Evolutionary conservation across 2,888 invertebrate species (phyloP).

Genomic region (Chironomus tentans): DNA sequence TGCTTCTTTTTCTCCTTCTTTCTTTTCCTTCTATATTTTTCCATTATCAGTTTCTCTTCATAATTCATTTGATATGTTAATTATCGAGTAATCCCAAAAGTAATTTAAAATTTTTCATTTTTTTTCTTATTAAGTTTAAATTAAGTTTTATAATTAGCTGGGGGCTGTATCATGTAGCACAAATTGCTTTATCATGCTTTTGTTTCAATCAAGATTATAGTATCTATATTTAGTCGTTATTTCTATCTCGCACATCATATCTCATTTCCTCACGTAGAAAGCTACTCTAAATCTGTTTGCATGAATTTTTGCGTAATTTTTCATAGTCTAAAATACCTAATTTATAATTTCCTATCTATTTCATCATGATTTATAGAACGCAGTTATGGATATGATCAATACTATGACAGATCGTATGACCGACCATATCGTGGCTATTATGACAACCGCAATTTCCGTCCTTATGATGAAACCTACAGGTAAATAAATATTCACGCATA

Average conservation of each 20-base stretch:
- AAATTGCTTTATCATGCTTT: too few species aligned
- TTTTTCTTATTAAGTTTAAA: not conserved
- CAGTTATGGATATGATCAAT: conserved; percentile 27
- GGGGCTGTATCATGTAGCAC: not conserved
- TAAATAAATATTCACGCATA: conserved; percentile 30
- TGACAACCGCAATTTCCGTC: conserved; percentile 41
- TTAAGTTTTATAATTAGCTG: not conserved
- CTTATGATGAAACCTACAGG: conserved; percentile 43
- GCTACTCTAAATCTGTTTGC: not conserved
- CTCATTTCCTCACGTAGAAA: not conserved
- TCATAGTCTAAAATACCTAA: not conserved
- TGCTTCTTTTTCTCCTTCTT: not conserved
- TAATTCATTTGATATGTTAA: not conserved
- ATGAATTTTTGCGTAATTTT: not conserved
- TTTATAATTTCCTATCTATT: not conserved
- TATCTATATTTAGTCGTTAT: too few species aligned
- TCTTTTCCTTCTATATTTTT: not conserved
- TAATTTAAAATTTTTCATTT: not conserved
- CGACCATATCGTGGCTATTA: conserved; percentile 31
- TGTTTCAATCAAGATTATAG: too few species aligned
- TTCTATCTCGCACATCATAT: not conserved
- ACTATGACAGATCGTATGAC: conserved; percentile 35
- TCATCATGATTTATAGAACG: conserved; percentile 2
- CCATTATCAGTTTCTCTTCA: not conserved
- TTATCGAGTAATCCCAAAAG: not conserved